A percentile compares a stretch with the other conserved stretches of the same genome.
Evolutionary conservation across 2,888 invertebrate genomes (phyloP).

Genomic region (Sinodicranocentrus sp.): DNA sequence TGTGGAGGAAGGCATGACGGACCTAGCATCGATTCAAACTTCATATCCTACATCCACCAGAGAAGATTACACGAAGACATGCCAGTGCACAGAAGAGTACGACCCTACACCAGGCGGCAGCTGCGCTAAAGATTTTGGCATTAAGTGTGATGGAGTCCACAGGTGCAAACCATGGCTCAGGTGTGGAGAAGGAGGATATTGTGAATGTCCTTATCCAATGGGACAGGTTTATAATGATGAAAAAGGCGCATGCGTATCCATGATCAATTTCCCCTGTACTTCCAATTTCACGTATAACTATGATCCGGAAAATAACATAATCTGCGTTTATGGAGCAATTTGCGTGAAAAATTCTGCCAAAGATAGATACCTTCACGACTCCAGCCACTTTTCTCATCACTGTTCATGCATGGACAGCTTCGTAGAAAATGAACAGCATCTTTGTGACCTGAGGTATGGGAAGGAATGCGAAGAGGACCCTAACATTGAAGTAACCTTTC

Average conservation of each 20-base stretch:
- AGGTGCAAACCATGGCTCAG: conserved; percentile 32
- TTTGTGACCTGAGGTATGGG: conserved; percentile 35
- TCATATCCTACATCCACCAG: neutral
- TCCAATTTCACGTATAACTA: neutral
- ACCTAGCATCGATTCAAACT: neutral
- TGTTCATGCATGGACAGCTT: conserved; percentile 7
- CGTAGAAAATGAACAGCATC: neutral
- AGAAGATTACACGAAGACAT: conserved; percentile 5
- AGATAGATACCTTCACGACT: neutral
- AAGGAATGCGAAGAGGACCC: neutral
- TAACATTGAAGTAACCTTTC: neutral
- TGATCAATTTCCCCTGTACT: neutral
- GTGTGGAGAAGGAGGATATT: conserved; percentile 39
- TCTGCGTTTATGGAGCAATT: conserved; percentile 8
- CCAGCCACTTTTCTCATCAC: neutral
- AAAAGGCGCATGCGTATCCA: neutral
- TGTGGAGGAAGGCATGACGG: neutral
- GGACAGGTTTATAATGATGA: conserved; percentile 8
- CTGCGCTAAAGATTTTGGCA: conserved; percentile 35
- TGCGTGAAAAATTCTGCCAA: conserved; percentile 1
- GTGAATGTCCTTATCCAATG: conserved; percentile 26
- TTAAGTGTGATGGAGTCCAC: conserved; percentile 13
- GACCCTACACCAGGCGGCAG: conserved; percentile 28
- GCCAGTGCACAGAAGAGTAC: conserved; percentile 24
- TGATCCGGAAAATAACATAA: neutral